Percentiles rank a stretch among this genome's conserved stretches.
phyloP scores from a whole-genome alignment of 2,888 invertebrate species.

The Macrosiphum euphorbiae region DNA sequence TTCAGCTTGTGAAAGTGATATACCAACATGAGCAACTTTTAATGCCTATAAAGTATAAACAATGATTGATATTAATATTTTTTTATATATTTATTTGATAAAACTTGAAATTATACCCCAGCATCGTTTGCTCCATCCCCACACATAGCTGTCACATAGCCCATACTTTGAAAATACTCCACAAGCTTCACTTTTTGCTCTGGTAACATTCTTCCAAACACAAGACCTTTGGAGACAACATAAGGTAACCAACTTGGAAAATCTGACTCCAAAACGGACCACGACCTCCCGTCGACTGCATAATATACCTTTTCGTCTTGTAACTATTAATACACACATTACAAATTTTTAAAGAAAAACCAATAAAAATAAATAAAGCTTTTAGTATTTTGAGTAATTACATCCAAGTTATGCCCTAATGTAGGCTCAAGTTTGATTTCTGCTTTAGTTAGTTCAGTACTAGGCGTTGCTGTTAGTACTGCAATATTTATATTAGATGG shows the following conservation, averaged over 20 bases:
- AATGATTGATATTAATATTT: not conserved
- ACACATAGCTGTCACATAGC: conserved; percentile 80
- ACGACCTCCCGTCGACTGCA: conserved; percentile 81
- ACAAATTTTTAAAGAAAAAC: not conserved
- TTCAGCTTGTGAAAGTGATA: conserved; percentile 89
- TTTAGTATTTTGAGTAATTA: not conserved
- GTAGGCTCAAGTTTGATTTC: conserved; percentile 51
- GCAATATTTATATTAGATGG: conserved; percentile 69
- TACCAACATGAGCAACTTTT: conserved; percentile 88
- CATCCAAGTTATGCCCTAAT: conserved; percentile 19
- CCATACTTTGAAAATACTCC: conserved; percentile 79
- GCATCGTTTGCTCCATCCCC: conserved; percentile 89
- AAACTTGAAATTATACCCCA: conserved; percentile 73
- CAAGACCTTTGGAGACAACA: conserved; percentile 77
- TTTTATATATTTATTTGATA: not conserved
- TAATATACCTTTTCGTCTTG: conserved; percentile 70
- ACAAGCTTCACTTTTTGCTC: conserved; percentile 85
- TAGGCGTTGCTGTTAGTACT: conserved; percentile 39
- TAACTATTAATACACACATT: not conserved
- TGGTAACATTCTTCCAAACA: conserved; percentile 87
- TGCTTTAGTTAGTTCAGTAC: conserved; percentile 27
- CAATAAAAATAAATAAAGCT: not conserved
- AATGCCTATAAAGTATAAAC: conserved; percentile 73
- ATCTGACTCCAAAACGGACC: conserved; percentile 78
- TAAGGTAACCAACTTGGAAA: conserved; percentile 80